phyloP scores from a whole-genome alignment of 2,113 vertebrate species.

The Gymnarchus niloticus region DNA sequence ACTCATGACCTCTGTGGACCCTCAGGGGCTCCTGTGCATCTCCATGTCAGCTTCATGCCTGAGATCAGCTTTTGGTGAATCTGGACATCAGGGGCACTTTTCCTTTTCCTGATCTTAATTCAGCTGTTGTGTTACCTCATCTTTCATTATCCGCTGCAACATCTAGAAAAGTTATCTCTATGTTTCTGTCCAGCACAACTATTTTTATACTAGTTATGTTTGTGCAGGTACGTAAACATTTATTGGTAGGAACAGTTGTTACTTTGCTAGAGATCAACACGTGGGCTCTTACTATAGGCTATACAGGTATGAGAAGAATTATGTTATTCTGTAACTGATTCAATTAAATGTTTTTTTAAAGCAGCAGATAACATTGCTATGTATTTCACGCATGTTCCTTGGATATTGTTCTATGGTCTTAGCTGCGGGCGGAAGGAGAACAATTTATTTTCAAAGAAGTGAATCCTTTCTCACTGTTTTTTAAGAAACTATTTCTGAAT shows the following conservation, averaged over 20 bases:
- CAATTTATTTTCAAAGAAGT: background rate
- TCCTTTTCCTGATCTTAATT: background rate
- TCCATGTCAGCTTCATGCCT: background rate
- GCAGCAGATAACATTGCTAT: background rate
- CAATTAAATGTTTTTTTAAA: background rate
- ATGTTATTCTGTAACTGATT: background rate
- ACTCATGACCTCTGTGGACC: conserved; percentile 14
- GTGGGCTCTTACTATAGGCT: background rate
- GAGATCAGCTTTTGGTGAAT: background rate
- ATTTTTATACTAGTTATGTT: background rate
- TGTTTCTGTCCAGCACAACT: background rate
- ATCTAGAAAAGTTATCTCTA: background rate
- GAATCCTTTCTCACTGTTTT: background rate
- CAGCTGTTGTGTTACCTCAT: background rate
- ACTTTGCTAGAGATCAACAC: background rate
- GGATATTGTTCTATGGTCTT: background rate
- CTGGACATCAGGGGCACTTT: background rate
- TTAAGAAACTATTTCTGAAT: background rate
- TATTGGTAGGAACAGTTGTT: background rate
- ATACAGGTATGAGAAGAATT: background rate
- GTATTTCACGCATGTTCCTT: background rate
- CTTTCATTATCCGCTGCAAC: too few relatives aligned
- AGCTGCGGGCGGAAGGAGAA: too few relatives aligned
- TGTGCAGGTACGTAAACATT: background rate
- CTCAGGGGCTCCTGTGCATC: background rate